These are phyloP conservation scores for Mormoops blainvillei DNA, from an alignment of 2,113 vertebrate genomes.

Conservation along the genomic window DNA sequence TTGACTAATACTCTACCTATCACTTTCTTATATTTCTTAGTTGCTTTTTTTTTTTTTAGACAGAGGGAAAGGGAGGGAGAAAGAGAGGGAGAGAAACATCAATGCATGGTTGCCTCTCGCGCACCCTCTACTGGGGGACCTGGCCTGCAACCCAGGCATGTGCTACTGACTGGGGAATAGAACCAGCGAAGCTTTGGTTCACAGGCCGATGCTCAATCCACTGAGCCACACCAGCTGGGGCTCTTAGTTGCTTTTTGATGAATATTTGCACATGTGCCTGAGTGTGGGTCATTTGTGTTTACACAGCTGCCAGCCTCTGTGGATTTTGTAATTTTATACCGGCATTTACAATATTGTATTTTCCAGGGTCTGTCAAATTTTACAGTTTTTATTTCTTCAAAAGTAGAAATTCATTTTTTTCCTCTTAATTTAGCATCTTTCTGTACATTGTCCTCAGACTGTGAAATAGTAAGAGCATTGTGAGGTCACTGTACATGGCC, in stretches of 20 bases:
- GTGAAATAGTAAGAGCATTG: neutral
- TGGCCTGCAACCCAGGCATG: too few relatives aligned
- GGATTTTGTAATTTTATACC: neutral
- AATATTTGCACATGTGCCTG: too few relatives aligned
- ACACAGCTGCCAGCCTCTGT: neutral
- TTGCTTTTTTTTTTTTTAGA: too few relatives aligned
- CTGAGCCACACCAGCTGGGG: too few relatives aligned
- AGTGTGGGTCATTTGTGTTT: fast-evolving
- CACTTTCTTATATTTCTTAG: neutral
- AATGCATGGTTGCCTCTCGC: too few relatives aligned
- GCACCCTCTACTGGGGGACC: too few relatives aligned
- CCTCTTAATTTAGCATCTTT: neutral
- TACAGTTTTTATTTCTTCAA: neutral
- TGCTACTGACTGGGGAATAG: too few relatives aligned
- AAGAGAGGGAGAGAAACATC: too few relatives aligned
- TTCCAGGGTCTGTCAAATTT: neutral
- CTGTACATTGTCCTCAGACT: neutral
- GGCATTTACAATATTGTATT: neutral
- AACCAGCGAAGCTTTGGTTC: too few relatives aligned
- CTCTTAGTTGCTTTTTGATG: neutral
- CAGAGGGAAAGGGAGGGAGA: too few relatives aligned
- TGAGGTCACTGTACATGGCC: fast-evolving
- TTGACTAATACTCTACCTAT: neutral
- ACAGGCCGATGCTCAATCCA: too few relatives aligned
- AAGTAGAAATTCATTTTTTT: neutral